Evolutionary conservation across 2,888 invertebrate species (phyloP).

Genomic region (Sinhomidia bicolor): DNA sequence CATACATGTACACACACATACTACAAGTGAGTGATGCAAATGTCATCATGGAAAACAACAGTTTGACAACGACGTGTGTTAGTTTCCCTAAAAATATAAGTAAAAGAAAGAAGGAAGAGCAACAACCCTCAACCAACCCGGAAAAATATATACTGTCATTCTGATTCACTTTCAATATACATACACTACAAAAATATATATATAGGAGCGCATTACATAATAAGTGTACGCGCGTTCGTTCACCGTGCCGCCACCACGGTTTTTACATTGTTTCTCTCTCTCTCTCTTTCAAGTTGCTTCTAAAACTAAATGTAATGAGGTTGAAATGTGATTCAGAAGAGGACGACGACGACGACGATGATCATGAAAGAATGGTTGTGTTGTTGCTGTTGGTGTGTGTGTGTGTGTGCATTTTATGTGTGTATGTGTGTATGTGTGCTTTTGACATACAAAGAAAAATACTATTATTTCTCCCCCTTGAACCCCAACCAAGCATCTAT

Average conservation of each 20-base stretch:
- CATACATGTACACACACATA: neutral
- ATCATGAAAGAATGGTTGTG: conserved; percentile 9
- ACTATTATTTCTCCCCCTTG: conserved; percentile 54
- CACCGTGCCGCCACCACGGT: neutral
- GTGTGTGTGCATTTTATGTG: conserved; percentile 35
- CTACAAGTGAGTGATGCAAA: conserved; percentile 41
- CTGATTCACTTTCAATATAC: neutral
- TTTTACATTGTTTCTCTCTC: conserved; percentile 37
- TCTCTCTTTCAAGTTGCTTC: conserved; percentile 41
- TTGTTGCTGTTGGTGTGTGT: neutral
- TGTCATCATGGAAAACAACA: conserved; percentile 45
- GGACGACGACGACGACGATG: neutral
- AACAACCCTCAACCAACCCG: neutral
- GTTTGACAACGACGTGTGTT: conserved; percentile 4
- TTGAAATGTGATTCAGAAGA: conserved; percentile 44
- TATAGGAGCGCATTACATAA: conserved; percentile 17
- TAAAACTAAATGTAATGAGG: conserved; percentile 49
- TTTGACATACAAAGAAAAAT: conserved; percentile 53
- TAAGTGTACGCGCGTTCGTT: neutral
- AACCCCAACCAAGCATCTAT: conserved; percentile 48
- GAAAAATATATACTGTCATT: conserved; percentile 45
- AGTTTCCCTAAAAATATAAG: neutral
- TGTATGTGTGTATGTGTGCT: conserved; percentile 40
- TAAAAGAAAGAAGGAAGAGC: neutral
- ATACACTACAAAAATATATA: too few species aligned